Percentiles rank a stretch among this genome's conserved stretches.
Conservation (phyloP, 1,140 invertebrate genomes). For the Globodera rostochiensis region DNA sequence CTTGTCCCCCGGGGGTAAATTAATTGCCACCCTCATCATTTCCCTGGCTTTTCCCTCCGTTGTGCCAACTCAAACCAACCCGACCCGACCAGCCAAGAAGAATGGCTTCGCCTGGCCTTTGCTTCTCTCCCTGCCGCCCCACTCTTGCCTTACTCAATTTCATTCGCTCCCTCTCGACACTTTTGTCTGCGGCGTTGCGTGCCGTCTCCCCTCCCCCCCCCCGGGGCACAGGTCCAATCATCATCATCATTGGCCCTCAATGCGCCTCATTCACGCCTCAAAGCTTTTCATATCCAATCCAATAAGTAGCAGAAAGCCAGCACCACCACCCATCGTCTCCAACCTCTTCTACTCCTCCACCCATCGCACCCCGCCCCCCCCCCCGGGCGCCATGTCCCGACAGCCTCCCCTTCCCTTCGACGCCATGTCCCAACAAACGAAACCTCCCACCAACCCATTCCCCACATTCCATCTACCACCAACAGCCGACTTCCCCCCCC, state of each 20-base stretch:
- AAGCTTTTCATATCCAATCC: not conserved
- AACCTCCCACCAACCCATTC: too few relatives aligned
- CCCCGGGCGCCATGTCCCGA: too few relatives aligned
- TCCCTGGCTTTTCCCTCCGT: conserved; percentile 7
- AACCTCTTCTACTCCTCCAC: too few relatives aligned
- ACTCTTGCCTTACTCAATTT: not conserved
- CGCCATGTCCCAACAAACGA: too few relatives aligned
- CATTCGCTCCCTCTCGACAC: not conserved
- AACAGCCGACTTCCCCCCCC: too few relatives aligned
- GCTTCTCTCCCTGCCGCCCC: not conserved
- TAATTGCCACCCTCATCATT: conserved; percentile 18
- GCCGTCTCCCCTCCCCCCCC: not conserved
- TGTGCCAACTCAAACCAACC: not conserved
- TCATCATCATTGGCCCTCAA: not conserved
- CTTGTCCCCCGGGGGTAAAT: not conserved
- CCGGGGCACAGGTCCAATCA: not conserved
- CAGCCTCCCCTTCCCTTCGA: too few relatives aligned
- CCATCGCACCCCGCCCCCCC: not conserved
- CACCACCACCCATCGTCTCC: too few relatives aligned
- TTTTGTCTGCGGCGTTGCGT: not conserved
- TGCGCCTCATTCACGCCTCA: not conserved
- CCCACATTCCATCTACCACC: too few relatives aligned
- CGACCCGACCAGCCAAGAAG: not conserved
- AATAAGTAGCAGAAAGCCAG: not conserved
- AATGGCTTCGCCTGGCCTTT: not conserved